Evolutionary conservation across 2,113 vertebrate genomes (phyloP), one percentile per base, ranked within the genome.

Genomic region (Nansenia antarctica): DNA sequence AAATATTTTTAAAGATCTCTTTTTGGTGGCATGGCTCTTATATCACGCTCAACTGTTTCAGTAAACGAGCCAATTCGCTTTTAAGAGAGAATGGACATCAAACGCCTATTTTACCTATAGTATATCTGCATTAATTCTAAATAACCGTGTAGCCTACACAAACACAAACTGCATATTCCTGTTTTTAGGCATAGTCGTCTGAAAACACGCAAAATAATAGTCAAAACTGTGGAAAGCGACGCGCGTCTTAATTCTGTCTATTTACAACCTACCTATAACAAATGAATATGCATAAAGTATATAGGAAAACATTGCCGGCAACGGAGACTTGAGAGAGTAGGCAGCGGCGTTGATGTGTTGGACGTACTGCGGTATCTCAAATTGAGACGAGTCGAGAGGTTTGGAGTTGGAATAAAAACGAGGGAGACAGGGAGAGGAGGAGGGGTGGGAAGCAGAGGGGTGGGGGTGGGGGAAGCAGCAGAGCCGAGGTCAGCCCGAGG

Each of bases 401-500:
- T 81, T 80, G 70, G 69, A 78, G 64, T 68, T 63, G 69, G 61
- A 64, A 75, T 69, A 45, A 67, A 71, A 76, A 86, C 37, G 77
- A 86, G 61, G 55, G 65, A 75, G 70, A 69, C 57, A 52, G 77
- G 67, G 47, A 32, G 67, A 57, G 72, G 70, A 57, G 53, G 65
- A 70, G 77, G 67, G 35, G 66, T 42, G 39, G 34, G 35, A 49
- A 58, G 22, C 6, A 26, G 14, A 34, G 57, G 35, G 59, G 45
- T 75, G 69, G 29, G 65, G 64, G 67, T 55, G 47, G n/a, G 74
- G 74, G 72, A 67, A 63, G 57, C 54, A 49, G 60, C 71, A 70
- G 55, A 70, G 78, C 80, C 77, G 86, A 82, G 82, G 91, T 90
- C 89, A 88, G 87, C 65, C 79, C 65, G 82, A 85, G 90, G 81